Base-by-base conservation (phyloP, 2,113 vertebrate species). In the Rhizomys pruinosus region DNA sequence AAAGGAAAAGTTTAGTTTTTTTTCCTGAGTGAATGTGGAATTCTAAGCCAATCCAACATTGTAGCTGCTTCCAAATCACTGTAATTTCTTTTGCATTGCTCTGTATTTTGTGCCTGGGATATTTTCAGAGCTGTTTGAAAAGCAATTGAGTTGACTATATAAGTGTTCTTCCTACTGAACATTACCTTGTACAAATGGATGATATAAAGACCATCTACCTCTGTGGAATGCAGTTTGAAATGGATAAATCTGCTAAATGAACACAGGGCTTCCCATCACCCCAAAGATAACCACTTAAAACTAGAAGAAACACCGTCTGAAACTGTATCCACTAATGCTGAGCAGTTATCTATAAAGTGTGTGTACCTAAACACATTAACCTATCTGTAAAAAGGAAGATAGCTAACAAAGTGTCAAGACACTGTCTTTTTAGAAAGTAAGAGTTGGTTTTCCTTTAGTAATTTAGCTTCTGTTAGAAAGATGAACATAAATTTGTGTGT, bases 71-170 rank as follows among this genome's bases (percentile, higher is more conserved):
- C 3, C 6, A 93, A 61, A 95, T 92, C 93, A 89, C 0, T 25
- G 42, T 13, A 10, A 76, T 42, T 81, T 94, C 95, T 94, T 95
- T 52, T 93, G 97, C 39, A 16, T 93, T 69, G 57, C 1, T 91
- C 0, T 37, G 77, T 86, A 91, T 94, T 93, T 72, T 96, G 86
- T 89, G 57, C 69, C 72, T 91, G 77, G 57, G 81, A n/a, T 95
- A 93, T 66, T 97, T 97, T 92, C 76, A 84, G 55, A 89, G 71
- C 59, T 64, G 93, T 95, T 90, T 89, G 93, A 89, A 97, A 97
- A 92, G 87, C 84, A 97, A 3, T 87, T 47, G 95, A 39, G 82
- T 93, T 59, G 34, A 66, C 61, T 95, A 52, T 1, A 0, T 92
- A 79, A 3, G 1, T 93, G 39, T 91, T 96, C 72, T 96, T 97